phyloP scores from a whole-genome alignment of 2,113 vertebrate genomes.

The Himantopus leucocephalus region DNA sequence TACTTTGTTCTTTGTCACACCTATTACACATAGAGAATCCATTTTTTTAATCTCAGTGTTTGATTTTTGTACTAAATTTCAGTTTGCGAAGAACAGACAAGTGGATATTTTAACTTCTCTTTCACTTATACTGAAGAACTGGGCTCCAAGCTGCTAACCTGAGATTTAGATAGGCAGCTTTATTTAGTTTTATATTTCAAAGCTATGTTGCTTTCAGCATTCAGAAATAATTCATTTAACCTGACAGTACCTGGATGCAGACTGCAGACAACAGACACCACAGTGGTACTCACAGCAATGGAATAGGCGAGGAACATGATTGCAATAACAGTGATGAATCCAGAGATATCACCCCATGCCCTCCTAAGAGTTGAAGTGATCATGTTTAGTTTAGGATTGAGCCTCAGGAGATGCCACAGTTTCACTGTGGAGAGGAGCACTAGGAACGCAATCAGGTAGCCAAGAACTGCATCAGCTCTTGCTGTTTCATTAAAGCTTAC shows the following conservation, averaged over 20 bases:
- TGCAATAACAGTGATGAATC: constrained; percentile 85
- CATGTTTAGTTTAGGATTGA: constrained; percentile 93
- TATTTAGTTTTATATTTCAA: neutral
- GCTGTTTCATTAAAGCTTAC: constrained; percentile 90
- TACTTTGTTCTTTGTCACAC: neutral
- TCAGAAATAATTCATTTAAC: neutral
- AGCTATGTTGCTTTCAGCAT: neutral
- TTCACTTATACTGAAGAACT: neutral
- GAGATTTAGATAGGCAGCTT: neutral
- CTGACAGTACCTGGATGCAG: neutral
- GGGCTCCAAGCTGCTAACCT: neutral
- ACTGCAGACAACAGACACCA: neutral
- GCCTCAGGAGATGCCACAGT: constrained; percentile 91
- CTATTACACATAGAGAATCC: neutral
- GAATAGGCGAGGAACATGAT: constrained; percentile 94
- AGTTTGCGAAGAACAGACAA: neutral
- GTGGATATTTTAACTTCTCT: neutral
- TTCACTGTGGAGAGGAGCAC: constrained; percentile 92
- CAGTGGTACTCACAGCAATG: constrained; percentile 80
- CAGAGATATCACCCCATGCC: constrained; percentile 94
- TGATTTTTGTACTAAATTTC: neutral
- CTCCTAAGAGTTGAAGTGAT: constrained; percentile 87
- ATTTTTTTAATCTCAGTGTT: neutral
- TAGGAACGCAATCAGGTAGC: constrained; percentile 92
- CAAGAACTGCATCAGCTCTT: constrained; percentile 84